phyloP scores from a whole-genome alignment of 2,888 invertebrate species.

The Aromia moschata region DNA sequence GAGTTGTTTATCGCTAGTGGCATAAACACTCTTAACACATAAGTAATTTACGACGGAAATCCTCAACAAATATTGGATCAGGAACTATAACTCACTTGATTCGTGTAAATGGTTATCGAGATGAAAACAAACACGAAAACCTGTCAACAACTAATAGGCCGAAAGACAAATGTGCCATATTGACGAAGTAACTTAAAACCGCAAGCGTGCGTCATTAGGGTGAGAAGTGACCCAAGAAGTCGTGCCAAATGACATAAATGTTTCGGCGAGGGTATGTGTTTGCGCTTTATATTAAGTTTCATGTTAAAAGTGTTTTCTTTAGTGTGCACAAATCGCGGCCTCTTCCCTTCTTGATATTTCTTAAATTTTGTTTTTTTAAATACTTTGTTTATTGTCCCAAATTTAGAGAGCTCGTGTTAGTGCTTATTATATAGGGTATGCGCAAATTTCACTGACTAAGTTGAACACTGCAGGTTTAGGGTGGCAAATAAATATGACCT shows the following conservation, averaged over 20 bases:
- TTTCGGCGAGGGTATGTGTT: slow-evolving; percentile 27
- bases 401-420: too few species aligned
- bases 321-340: background rate
- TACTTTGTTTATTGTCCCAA: too few species aligned
- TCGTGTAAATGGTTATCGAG: slow-evolving; percentile 40
- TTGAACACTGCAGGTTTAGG: too few species aligned
- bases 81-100: slow-evolving; percentile 42
- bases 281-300: slow-evolving; percentile 36
- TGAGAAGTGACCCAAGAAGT: slow-evolving; percentile 58
- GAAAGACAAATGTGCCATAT: slow-evolving; percentile 59
- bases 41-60: background rate
- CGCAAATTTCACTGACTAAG: too few species aligned
- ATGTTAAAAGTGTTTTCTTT: slow-evolving; percentile 10
- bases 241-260: slow-evolving; percentile 37
- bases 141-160: slow-evolving; percentile 57
- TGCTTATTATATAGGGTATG: too few species aligned
- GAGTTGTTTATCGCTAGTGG: background rate
- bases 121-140: slow-evolving; percentile 54
- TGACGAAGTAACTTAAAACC: slow-evolving; percentile 59
- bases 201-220: slow-evolving; percentile 52
- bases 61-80: slow-evolving; percentile 9
- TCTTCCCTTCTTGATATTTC: too few species aligned
- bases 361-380: too few species aligned
- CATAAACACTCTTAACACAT: background rate
- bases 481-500: too few species aligned